phyloP scores from a whole-genome alignment of 53 echinoderm and acorn worm species.

The Glandiceps talaboti region DNA sequence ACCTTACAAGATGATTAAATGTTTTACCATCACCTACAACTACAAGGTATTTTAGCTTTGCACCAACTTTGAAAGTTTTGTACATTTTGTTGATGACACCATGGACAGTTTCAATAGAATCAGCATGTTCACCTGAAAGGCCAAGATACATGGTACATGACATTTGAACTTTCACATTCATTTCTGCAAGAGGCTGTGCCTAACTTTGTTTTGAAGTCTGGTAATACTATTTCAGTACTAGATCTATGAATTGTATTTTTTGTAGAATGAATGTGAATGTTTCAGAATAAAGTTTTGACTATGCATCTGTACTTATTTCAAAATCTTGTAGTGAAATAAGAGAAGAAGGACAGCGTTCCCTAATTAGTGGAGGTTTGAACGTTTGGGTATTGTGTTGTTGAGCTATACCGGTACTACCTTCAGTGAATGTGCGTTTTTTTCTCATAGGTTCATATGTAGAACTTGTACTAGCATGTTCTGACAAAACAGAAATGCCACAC shows the following conservation, averaged over 20 bases:
- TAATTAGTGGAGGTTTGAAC: neutral
- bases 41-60: conserved; percentile 2
- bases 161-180: conserved; percentile 10
- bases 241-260: neutral
- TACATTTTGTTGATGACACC: conserved; percentile 2
- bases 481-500: neutral
- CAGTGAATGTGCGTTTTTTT: neutral
- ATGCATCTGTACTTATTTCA: neutral
- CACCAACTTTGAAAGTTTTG: neutral
- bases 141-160: conserved; percentile 18
- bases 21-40: conserved; percentile 32
- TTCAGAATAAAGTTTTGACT: neutral
- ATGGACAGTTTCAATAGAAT: conserved; percentile 22
- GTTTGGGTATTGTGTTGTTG: neutral
- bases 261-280: neutral
- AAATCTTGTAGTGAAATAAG: neutral
- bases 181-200: neutral
- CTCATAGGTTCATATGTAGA: neutral
- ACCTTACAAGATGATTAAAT: conserved; percentile 10
- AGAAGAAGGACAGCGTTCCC: neutral
- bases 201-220: neutral
- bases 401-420: neutral
- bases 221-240: neutral
- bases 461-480: neutral
- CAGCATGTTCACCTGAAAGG: conserved; percentile 27